phyloP scores from a whole-genome alignment of 2,113 vertebrate genomes.

The Embiotoca jacksoni region DNA sequence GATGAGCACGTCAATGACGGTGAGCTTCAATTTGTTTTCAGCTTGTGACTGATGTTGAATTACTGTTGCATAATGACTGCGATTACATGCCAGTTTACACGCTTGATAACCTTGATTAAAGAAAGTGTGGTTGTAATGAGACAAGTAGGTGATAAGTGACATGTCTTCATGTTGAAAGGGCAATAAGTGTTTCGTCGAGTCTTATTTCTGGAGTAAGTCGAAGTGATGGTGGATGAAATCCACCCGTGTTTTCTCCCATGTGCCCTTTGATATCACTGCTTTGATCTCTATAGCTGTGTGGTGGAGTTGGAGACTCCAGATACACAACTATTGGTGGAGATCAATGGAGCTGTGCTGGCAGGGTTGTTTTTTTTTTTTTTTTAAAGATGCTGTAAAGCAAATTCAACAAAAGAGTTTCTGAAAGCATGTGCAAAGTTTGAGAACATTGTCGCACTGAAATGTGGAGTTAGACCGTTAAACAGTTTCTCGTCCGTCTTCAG shows the following conservation, averaged over 20 bases:
- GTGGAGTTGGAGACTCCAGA: conserved; percentile 29
- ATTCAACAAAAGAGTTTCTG: no score
- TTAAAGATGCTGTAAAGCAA: no score
- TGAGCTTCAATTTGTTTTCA: background rate
- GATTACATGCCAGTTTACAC: background rate
- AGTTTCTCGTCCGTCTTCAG: no score
- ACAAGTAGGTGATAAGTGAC: background rate
- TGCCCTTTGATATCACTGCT: conserved; percentile 38
- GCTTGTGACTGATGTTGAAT: conserved; percentile 11
- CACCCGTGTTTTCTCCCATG: conserved; percentile 38
- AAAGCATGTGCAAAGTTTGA: no score
- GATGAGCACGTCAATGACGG: no score
- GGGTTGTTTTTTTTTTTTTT: background rate
- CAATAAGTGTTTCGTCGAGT: no score
- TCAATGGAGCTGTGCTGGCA: conserved; percentile 28
- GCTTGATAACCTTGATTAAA: background rate
- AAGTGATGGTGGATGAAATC: background rate
- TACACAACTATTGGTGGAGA: conserved; percentile 37
- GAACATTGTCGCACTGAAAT: no score
- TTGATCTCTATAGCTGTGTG: conserved; percentile 51
- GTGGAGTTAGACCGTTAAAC: no score
- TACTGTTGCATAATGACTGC: background rate
- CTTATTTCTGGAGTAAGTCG: background rate
- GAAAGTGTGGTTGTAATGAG: background rate
- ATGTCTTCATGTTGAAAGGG: background rate